A percentile compares a stretch with the other conserved stretches of the same genome.
Conservation (phyloP, 30 jellyfish, hydroid and myxozoan genomes). For the Clytia hemisphaerica region DNA sequence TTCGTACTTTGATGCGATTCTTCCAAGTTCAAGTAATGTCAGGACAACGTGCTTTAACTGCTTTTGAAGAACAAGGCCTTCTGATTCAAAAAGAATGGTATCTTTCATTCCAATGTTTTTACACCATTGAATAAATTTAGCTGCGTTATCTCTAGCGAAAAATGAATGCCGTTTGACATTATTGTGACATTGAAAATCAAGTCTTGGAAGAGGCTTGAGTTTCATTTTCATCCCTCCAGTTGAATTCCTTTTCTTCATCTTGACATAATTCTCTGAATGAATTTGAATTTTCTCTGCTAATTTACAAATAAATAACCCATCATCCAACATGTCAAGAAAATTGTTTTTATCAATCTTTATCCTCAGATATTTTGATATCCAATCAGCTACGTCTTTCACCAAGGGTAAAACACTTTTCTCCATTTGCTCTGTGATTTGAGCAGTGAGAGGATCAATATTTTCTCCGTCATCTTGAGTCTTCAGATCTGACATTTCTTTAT, state of each 20-base stretch:
- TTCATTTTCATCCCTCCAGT: conserved; percentile 10
- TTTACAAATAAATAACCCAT: conserved; percentile 44
- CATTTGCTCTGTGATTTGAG: conserved; percentile 41
- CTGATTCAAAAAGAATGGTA: conserved; percentile 66
- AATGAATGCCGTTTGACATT: conserved; percentile 53
- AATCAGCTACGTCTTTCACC: conserved; percentile 70
- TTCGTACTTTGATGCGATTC: conserved; percentile 50
- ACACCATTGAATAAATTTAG: conserved; percentile 69
- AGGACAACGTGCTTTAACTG: conserved; percentile 46
- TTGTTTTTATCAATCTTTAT: conserved; percentile 33
- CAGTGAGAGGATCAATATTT: conserved; percentile 48
- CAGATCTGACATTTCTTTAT: too few species aligned
- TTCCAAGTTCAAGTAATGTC: conserved; percentile 60
- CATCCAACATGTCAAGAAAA: conserved; percentile 55
- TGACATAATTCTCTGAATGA: background rate
- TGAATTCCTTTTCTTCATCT: background rate
- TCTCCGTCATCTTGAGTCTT: too few species aligned
- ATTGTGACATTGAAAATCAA: conserved; percentile 32
- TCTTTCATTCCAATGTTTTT: conserved; percentile 57
- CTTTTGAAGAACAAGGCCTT: conserved; percentile 62
- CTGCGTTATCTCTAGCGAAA: conserved; percentile 81
- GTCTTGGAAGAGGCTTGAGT: conserved; percentile 17
- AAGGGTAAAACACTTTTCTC: conserved; percentile 52
- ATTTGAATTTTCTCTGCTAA: conserved; percentile 36
- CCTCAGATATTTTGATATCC: conserved; percentile 37